Evolutionary conservation across 1,140 invertebrate genomes (phyloP).

Genomic region (Diplogasteroides magnus): DNA sequence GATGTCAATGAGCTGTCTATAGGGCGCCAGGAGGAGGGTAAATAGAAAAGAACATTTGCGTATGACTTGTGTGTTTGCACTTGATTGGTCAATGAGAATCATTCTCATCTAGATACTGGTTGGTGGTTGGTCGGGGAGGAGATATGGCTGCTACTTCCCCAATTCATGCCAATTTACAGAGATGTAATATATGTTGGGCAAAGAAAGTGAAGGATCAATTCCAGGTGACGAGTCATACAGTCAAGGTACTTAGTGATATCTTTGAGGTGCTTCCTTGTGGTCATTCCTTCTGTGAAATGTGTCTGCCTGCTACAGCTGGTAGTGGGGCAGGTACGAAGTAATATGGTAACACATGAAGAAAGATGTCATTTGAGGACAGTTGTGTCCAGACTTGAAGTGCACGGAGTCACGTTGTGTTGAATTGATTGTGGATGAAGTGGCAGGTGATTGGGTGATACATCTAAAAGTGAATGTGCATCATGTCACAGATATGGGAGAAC

Average conservation of each 20-base stretch:
- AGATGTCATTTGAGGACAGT: not conserved
- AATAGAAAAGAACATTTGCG: too few species aligned
- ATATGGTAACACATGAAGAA: not conserved
- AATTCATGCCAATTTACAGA: not conserved
- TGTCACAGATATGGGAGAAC: not conserved
- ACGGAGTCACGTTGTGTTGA: not conserved
- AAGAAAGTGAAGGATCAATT: not conserved
- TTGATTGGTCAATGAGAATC: too few species aligned
- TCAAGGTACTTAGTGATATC: too few species aligned
- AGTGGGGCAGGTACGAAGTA: not conserved
- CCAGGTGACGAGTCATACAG: not conserved
- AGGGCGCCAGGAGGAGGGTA: too few species aligned
- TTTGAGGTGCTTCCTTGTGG: not conserved
- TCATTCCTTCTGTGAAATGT: not conserved
- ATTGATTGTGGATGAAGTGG: not conserved
- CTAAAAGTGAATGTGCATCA: too few species aligned
- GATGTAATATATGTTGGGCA: not conserved
- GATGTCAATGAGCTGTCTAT: too few species aligned
- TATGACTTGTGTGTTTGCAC: too few species aligned
- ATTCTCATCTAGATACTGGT: too few species aligned
- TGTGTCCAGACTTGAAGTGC: not conserved
- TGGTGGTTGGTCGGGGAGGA: too few species aligned
- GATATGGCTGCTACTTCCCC: too few species aligned
- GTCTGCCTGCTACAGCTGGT: not conserved
- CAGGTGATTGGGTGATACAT: too few species aligned